Base-by-base conservation (phyloP, 1,140 invertebrate species). In the Drosophila parvula region DNA sequence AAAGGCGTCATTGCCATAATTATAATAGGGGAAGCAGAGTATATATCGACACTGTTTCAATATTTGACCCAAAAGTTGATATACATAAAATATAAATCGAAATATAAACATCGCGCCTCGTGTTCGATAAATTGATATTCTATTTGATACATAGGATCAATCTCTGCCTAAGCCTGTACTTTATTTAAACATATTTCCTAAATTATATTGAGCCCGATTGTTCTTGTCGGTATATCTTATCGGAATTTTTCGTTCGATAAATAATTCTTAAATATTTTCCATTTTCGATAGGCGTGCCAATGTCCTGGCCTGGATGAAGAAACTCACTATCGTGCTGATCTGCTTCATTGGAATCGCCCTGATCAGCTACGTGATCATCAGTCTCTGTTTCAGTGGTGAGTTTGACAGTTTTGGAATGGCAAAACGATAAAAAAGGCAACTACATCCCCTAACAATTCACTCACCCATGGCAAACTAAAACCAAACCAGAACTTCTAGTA, bases 221-320 rank as follows among this genome's bases (percentile, higher is more conserved):
- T 22, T 22, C 22, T 22, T 22, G 22, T 22, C 22, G 22, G 3
- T 22, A 22, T 22, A 22, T 22, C 3, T 22, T 22, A 22, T 22
- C 22, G 22, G 22, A 22, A 22, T 22, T 22, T 1, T 22, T 22
- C 22, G 1, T 22, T 22, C 22, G 22, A 22, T 22, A 22, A 22
- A 22, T 22, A 22, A 22, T 50, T 10, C 6, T 57, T 3, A 22
- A 2, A 53, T 53, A 36, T 8, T 30, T 48, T 53, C 79, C 40
- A n/a, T n/a, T 16, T 11, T 28, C 2, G 4, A 10, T 53, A 91
- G 90, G 84, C 84, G 90, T 45, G 90, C 78, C 27, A 91, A 91
- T 30, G 48, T 91, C n/a, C 58, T 91, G 56, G 89, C 86, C 69
- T 91, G 90, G 90, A 90, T 91, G 88, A 91, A 91, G 60, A 91